A percentile compares a stretch with the other conserved stretches of the same genome.
These are phyloP conservation scores for Ptychobarbus kaznakovi DNA, from an alignment of 2,797 vertebrate genomes.

Conservation along the genomic window DNA sequence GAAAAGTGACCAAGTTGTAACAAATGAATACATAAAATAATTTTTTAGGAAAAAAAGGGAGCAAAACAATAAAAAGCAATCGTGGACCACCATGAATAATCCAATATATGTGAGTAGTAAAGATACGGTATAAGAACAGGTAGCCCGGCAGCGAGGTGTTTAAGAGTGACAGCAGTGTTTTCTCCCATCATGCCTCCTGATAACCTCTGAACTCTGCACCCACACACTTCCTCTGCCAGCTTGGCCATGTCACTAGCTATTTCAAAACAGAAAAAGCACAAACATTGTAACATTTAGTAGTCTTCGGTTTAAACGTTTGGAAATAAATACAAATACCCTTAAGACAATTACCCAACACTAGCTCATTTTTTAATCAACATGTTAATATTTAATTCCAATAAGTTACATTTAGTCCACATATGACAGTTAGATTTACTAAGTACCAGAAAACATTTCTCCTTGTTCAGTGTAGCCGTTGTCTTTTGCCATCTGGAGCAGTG, in stretches of 20 bases:
- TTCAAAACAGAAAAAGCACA: not conserved
- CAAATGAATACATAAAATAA: not conserved
- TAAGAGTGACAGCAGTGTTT: constrained; percentile 75
- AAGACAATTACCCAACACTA: not conserved
- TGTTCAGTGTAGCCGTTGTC: constrained; percentile 83
- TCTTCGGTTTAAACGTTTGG: not conserved
- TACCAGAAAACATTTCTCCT: constrained; percentile 96
- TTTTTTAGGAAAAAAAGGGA: not conserved
- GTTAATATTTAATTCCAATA: not conserved
- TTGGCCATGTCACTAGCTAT: constrained; percentile 84
- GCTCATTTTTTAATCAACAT: not conserved
- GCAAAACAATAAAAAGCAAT: no score
- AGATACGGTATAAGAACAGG: constrained; percentile 92
- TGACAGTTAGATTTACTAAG: not conserved
- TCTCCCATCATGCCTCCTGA: constrained; percentile 78
- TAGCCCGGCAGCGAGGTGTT: constrained; percentile 79
- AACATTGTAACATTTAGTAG: not conserved
- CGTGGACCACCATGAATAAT: not conserved
- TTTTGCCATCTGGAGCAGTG: constrained; percentile 76
- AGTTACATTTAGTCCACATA: not conserved
- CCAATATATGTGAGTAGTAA: constrained; percentile 8
- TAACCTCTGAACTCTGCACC: constrained; percentile 79
- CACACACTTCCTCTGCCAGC: constrained; percentile 83
- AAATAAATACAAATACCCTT: not conserved
- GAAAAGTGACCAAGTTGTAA: not conserved